Evolutionary conservation across 2,113 vertebrate genomes (phyloP), one percentile per base, ranked within the genome.

Genomic region (Vidua chalybeata): DNA sequence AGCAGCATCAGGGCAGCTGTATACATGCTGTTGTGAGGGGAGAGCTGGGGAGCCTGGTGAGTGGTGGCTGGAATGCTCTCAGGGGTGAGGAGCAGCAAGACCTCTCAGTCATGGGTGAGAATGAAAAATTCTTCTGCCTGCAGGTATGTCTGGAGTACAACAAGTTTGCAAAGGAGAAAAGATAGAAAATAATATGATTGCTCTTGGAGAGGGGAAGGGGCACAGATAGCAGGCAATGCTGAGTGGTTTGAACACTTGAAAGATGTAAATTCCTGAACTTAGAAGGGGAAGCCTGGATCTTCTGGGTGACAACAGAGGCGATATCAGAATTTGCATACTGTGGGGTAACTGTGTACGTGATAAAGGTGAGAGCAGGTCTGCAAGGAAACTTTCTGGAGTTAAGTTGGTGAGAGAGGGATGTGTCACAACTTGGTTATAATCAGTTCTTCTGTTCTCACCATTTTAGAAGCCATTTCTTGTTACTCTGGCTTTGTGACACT

Each of bases 171-270:
- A 76, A 52, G 28, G 43, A n/a, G 46, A 23, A 8, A 26, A 11
- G 13, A 12, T 4, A 7, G 37, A 19, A 33, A 54, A 23, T 39
- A 26, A 24, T 11, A 28, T 24, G 28, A 19, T 17, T 51, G 8
- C 13, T 15, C 13, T 61, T 0, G 0, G 27, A 11, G 41, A 41
- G 13, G 21, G 13, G 7, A 39, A 51, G 26, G 33, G 22, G 31
- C 9, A 15, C 9, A 9, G 7, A 16, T 26, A 7, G 16, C 35
- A 20, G 21, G 4, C 5, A 1, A 28, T 56, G 2, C 18, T 9
- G 30, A 23, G 69, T 7, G 5, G 33, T 66, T 26, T 46, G 37
- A 66, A 15, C 6, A 2, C 10, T 30, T 46, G 14, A n/a, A 79
- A 85, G 37, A 39, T 11, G 3, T 20, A 11, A 16, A n/a, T 87